Evolutionary conservation across 92 coral and sea anemone genomes (phyloP).

Genomic region (Porites lobata): DNA sequence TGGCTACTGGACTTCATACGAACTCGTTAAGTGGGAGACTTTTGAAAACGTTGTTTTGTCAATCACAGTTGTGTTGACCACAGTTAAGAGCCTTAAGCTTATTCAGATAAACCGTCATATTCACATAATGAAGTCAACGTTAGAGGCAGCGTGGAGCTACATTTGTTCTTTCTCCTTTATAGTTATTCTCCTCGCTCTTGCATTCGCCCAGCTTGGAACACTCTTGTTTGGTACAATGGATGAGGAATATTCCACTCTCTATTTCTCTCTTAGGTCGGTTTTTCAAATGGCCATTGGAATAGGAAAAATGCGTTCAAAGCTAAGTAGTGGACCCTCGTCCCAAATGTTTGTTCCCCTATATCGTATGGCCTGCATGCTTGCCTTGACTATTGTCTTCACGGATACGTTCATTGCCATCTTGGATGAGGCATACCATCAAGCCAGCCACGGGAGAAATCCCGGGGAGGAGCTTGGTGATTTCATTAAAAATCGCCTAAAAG

Average conservation of each 20-base stretch:
- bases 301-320: slow-evolving; percentile 25
- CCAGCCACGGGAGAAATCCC: slow-evolving; percentile 1
- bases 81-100: slow-evolving; percentile 29
- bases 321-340: neutral
- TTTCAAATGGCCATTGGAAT: slow-evolving; percentile 33
- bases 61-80: slow-evolving; percentile 12
- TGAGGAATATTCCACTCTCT: slow-evolving; percentile 68
- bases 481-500: neutral
- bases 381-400: slow-evolving; percentile 19
- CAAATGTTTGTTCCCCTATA: slow-evolving; percentile 23
- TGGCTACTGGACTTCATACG: slow-evolving; percentile 22
- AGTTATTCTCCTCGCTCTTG: slow-evolving; percentile 58
- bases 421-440: slow-evolving; percentile 31
- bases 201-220: slow-evolving; percentile 73
- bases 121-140: slow-evolving; percentile 73
- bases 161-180: slow-evolving; percentile 60
- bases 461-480: neutral
- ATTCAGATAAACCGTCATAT: slow-evolving; percentile 31
- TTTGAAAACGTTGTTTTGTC: slow-evolving; percentile 10
- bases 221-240: slow-evolving; percentile 72
- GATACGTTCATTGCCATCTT: slow-evolving; percentile 41
- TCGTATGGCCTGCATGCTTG: slow-evolving; percentile 31
- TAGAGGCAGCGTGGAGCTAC: slow-evolving; percentile 61
- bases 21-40: slow-evolving; percentile 25
- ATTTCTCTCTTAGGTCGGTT: slow-evolving; percentile 14